Evolutionary conservation across 37 sponge, comb jelly and placozoan genomes (phyloP).

Genomic region (Sycon ciliatum): DNA sequence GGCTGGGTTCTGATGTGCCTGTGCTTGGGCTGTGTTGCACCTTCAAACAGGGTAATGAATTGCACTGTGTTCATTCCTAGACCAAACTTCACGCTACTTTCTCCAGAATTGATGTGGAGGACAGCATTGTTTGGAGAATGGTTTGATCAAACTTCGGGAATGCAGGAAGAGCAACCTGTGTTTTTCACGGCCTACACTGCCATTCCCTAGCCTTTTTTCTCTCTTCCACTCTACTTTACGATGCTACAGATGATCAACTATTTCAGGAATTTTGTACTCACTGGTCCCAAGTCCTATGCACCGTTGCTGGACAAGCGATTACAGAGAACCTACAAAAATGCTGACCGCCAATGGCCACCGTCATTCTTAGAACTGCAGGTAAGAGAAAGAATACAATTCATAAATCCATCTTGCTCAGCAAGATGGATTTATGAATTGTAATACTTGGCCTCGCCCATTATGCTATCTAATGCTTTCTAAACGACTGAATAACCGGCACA

Average conservation of each 20-base stretch:
- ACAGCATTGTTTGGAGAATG: too few species aligned
- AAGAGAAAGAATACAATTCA: too few species aligned
- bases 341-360: neutral
- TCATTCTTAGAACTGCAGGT: constrained; percentile 5
- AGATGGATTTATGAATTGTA: too few species aligned
- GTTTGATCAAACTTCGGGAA: too few species aligned
- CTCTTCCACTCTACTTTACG: neutral
- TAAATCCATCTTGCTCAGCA: too few species aligned
- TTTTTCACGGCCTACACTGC: neutral
- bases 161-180: too few species aligned
- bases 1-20: constrained; percentile 10
- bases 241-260: neutral
- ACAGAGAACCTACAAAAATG: neutral
- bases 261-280: neutral
- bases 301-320: neutral
- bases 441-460: too few species aligned
- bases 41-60: neutral
- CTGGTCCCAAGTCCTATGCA: neutral
- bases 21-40: neutral
- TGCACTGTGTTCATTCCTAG: neutral
- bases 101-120: too few species aligned
- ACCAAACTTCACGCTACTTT: too few species aligned
- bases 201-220: neutral
- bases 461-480: too few species aligned
- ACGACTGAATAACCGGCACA: too few species aligned